Percentiles rank a stretch among this genome's conserved stretches.
phyloP scores from a whole-genome alignment of 2,797 vertebrate genomes.

The Cuculus canorus region DNA sequence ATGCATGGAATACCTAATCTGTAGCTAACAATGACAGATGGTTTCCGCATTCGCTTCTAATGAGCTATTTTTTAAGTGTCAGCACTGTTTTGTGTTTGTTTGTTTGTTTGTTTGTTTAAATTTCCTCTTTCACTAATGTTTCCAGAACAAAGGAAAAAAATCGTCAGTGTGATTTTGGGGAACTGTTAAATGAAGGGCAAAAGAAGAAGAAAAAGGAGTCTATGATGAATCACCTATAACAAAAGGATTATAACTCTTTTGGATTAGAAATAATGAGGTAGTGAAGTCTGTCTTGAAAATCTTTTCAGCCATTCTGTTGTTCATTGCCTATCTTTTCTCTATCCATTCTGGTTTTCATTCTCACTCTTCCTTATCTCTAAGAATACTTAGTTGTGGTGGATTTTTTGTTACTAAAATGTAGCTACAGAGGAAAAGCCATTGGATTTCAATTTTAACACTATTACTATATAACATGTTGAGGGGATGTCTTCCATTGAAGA shows the following conservation, averaged over 20 bases:
- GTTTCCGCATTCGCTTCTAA: conserved; percentile 59
- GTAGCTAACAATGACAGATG: conserved; percentile 54
- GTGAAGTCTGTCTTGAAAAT: not conserved
- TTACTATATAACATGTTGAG: not conserved
- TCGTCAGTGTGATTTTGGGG: not conserved
- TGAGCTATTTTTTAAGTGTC: conserved; percentile 41
- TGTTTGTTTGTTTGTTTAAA: conserved; percentile 60
- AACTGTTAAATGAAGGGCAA: conserved; percentile 31
- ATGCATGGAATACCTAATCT: conserved; percentile 52
- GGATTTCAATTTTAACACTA: not conserved
- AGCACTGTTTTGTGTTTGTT: conserved; percentile 9
- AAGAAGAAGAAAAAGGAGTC: conserved; percentile 32
- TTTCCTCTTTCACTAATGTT: conserved; percentile 18
- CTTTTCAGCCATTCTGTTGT: not conserved
- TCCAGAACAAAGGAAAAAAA: not conserved
- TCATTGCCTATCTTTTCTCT: not conserved
- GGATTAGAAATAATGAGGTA: conserved; percentile 34
- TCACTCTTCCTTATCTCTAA: not conserved
- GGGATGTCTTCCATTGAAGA: not conserved
- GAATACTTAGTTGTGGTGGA: not conserved
- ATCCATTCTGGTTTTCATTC: not conserved
- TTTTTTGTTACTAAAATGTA: not conserved
- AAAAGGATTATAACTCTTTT: not conserved
- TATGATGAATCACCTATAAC: not conserved
- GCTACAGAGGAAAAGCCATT: not conserved